Evolutionary conservation across 2,888 invertebrate genomes (phyloP), one percentile per base, ranked within the genome.

Genomic region (Pseudeuparius sepicola): DNA sequence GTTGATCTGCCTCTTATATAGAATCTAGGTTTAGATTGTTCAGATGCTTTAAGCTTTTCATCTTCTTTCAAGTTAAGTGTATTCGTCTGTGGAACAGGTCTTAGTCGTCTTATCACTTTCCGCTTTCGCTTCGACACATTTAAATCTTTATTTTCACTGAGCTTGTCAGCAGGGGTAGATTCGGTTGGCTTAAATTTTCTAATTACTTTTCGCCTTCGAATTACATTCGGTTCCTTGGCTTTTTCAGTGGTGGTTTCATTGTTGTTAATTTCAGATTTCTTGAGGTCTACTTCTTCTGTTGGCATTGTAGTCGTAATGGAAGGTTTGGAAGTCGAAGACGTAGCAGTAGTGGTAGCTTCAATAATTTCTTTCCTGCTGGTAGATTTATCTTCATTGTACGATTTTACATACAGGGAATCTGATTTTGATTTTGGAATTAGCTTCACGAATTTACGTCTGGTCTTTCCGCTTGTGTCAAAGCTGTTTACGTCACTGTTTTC

Each of bases 401-500:
- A 11, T 38, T 41, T 40, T 2, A 30, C 5, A 12, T 4, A 10
- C 18, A 10, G n/a, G 23, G 31, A 31, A 6, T 12, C 14, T 28
- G 13, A 10, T 25, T 24, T 32, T n/a, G n/a, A n/a, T n/a, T n/a
- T n/a, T n/a, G n/a, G n/a, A n/a, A n/a, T n/a, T n/a, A n/a, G n/a
- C n/a, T n/a, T 20, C 20, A 20, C 24, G 9, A 41, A 26, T 32
- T 39, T 29, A 11, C 34, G 41, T 16, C 30, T 26, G 14, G 41
- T 36, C 34, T 50, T 51, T 13, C 42, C 43, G 24, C 42, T 44
- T 6, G 39, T 10, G 12, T 35, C 41, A 31, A 49, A 48, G n/a
- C 46, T 44, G 26, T 50, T 58, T 3, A 58, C 43, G 27, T 59
- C 55, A 37, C 56, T 62, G 36, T 56, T 59, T 51, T 63, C 62